Evolutionary conservation across 2,888 invertebrate species (phyloP).

Genomic region (Thalpophila matura): DNA sequence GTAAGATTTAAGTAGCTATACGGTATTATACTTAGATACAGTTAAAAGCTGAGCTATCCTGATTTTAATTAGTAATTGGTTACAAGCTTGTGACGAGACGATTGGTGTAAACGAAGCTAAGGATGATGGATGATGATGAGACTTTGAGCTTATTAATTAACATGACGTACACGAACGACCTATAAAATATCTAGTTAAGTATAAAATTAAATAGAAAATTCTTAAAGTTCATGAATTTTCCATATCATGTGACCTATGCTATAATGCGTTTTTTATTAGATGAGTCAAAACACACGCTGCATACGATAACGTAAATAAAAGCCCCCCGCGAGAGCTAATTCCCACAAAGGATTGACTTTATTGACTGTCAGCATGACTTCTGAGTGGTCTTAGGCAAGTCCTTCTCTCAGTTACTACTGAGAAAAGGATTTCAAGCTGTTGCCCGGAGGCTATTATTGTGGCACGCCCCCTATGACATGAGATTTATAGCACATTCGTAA

Average conservation of each 20-base stretch:
- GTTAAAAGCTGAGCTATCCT: constrained; percentile 6
- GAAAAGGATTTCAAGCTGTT: no score
- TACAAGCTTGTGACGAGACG: constrained; percentile 1
- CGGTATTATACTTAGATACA: constrained; percentile 2
- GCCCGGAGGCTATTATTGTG: no score
- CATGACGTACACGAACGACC: constrained; percentile 33
- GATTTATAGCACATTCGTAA: no score
- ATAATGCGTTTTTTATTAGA: background rate
- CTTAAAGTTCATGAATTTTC: constrained; percentile 36
- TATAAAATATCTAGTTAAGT: constrained; percentile 27
- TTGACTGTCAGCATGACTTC: no score
- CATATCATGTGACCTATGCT: constrained; percentile 9
- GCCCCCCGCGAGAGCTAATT: no score
- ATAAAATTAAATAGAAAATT: constrained; percentile 27
- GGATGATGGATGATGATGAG: constrained; percentile 43
- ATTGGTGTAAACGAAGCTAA: constrained; percentile 20
- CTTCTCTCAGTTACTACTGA: no score
- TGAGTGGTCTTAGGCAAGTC: no score
- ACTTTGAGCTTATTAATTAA: constrained; percentile 38
- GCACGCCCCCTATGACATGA: no score
- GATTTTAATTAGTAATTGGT: constrained; percentile 42
- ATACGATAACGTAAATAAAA: no score
- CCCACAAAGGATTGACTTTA: no score
- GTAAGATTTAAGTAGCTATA: background rate
- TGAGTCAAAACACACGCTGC: no score